A percentile compares a stretch with the other conserved stretches of the same genome.
Evolutionary conservation across 2,888 invertebrate species (phyloP).

Genomic region (Gymnocheta viridis): DNA sequence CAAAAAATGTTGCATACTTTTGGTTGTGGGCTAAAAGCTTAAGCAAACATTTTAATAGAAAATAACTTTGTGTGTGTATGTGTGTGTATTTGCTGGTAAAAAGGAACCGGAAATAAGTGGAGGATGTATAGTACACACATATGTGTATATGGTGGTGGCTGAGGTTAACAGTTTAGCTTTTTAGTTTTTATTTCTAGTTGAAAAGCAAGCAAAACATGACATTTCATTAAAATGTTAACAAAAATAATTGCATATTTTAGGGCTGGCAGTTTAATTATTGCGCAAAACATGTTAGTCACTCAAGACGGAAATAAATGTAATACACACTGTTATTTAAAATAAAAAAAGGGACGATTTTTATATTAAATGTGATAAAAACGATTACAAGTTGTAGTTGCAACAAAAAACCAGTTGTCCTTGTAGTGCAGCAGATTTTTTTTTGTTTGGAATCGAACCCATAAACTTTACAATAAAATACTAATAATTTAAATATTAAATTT

Average conservation of each 20-base stretch:
- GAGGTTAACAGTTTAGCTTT: slow-evolving; percentile 15
- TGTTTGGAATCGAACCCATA: no score
- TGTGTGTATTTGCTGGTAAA: no score
- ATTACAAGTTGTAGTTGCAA: no score
- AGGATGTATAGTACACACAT: no score
- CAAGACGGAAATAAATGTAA: not conserved
- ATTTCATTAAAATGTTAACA: slow-evolving; percentile 31
- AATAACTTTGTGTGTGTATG: slow-evolving; percentile 1
- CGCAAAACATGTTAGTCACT: not conserved
- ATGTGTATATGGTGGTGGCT: slow-evolving; percentile 32
- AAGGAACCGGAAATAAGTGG: slow-evolving; percentile 36
- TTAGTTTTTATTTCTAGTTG: slow-evolving; percentile 1
- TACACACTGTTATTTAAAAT: not conserved
- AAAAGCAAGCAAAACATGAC: slow-evolving; percentile 13
- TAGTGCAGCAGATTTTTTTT: no score
- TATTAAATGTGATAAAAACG: no score
- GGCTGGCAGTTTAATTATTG: slow-evolving; percentile 35
- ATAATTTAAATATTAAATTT: no score
- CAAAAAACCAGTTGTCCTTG: no score
- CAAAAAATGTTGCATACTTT: slow-evolving; percentile 34
- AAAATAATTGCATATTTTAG: slow-evolving; percentile 45
- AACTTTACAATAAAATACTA: no score
- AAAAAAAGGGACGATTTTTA: no score
- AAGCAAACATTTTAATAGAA: slow-evolving; percentile 18
- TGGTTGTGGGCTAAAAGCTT: slow-evolving; percentile 28